phyloP scores from a whole-genome alignment of 1,140 invertebrate genomes.

The Drosophila nannoptera region DNA sequence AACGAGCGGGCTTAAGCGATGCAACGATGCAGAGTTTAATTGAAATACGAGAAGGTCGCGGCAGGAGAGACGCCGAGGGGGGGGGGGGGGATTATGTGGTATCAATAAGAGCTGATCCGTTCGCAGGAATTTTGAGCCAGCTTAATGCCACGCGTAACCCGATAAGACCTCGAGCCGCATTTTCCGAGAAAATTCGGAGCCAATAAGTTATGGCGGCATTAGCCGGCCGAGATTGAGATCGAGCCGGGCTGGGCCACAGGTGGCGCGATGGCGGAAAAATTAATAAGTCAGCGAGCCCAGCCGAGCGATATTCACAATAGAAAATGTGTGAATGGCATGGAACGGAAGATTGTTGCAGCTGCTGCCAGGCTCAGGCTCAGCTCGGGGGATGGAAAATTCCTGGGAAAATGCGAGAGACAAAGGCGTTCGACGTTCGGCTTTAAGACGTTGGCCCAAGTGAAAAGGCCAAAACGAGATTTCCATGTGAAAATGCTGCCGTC shows the following conservation, averaged over 20 bases:
- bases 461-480: conserved; percentile 34
- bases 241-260: background rate
- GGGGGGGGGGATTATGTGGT: conserved; percentile 65
- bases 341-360: conserved; percentile 36
- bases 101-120: conserved; percentile 48
- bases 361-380: background rate
- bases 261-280: conserved; percentile 19
- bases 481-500: conserved; percentile 17
- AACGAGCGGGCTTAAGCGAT: conserved; percentile 65
- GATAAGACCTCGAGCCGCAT: conserved; percentile 19
- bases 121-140: conserved; percentile 48
- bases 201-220: background rate
- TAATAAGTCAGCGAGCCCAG: conserved; percentile 20
- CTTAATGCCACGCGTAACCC: conserved; percentile 27
- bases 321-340: conserved; percentile 24
- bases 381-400: conserved; percentile 21
- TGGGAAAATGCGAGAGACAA: conserved; percentile 38
- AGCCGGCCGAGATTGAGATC: background rate
- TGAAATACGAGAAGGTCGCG: conserved; percentile 44
- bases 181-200: conserved; percentile 25
- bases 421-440: conserved; percentile 31
- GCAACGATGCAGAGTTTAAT: conserved; percentile 71
- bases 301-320: conserved; percentile 7
- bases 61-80: no score
- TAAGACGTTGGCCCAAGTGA: conserved; percentile 34